These are phyloP conservation scores for Ips typographus DNA, from an alignment of 1,140 invertebrate genomes.

Conservation along the genomic window DNA sequence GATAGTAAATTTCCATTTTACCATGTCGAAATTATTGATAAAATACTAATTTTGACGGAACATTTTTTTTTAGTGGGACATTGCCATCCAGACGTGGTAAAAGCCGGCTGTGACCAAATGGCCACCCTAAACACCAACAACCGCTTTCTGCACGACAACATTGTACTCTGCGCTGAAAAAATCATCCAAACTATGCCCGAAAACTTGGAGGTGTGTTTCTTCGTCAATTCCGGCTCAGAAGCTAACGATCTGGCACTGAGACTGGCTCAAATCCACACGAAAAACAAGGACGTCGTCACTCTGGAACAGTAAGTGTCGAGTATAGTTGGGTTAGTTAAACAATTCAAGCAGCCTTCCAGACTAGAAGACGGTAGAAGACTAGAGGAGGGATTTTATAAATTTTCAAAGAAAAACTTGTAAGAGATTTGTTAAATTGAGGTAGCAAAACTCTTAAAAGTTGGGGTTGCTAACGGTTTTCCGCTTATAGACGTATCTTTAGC, in stretches of 20 bases:
- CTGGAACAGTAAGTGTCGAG: slow-evolving; percentile 88
- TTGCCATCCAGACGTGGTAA: slow-evolving; percentile 91
- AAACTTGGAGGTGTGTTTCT: slow-evolving; percentile 88
- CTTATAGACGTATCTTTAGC: slow-evolving; percentile 26
- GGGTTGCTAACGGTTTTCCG: not conserved
- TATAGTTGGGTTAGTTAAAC: not conserved
- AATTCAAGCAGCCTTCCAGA: not conserved
- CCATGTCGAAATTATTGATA: too few species aligned
- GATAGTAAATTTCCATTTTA: too few species aligned
- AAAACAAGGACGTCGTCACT: slow-evolving; percentile 85
- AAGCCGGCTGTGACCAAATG: slow-evolving; percentile 88
- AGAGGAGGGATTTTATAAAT: not conserved
- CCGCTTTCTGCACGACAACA: slow-evolving; percentile 92
- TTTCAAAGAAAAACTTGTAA: slow-evolving; percentile 6
- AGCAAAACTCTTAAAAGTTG: slow-evolving; percentile 6
- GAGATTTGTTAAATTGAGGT: not conserved
- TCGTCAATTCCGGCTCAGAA: slow-evolving; percentile 99
- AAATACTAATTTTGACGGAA: too few species aligned
- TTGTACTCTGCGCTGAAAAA: slow-evolving; percentile 87
- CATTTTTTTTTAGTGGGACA: slow-evolving; percentile 77
- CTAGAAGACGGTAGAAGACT: not conserved
- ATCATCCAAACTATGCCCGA: slow-evolving; percentile 80
- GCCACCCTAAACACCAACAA: slow-evolving; percentile 88
- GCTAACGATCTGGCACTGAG: slow-evolving; percentile 96
- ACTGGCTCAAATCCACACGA: slow-evolving; percentile 85